Conservation (phyloP, 1,140 invertebrate genomes). For the Oscheius sp. region DNA sequence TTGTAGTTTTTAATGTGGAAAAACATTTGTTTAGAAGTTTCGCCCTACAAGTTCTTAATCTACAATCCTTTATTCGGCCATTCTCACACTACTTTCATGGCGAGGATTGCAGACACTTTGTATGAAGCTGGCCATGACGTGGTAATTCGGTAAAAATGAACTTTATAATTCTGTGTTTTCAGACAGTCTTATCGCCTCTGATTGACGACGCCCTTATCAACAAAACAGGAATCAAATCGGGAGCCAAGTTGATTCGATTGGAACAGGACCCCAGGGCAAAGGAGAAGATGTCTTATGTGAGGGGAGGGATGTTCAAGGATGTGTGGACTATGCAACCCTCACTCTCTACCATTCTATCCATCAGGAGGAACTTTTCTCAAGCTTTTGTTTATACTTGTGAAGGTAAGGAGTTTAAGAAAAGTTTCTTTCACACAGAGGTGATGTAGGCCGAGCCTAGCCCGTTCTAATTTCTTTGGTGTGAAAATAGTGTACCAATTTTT, state of each 20-base stretch:
- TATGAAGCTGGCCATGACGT: constrained; percentile 29
- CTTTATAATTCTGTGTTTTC: too few species aligned
- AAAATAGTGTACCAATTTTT: too few species aligned
- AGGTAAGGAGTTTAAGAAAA: too few species aligned
- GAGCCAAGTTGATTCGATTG: not conserved
- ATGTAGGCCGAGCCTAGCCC: too few species aligned
- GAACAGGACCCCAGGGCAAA: not conserved
- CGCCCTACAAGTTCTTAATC: constrained; percentile 24
- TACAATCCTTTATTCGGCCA: constrained; percentile 26
- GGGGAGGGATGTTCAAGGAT: not conserved
- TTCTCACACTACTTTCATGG: constrained; percentile 23
- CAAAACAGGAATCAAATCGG: not conserved
- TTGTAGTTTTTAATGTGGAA: too few species aligned
- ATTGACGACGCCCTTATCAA: not conserved
- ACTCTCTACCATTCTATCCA: not conserved
- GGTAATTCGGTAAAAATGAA: not conserved
- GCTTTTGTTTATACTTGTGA: not conserved
- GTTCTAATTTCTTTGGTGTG: too few species aligned
- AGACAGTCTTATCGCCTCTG: constrained; percentile 17
- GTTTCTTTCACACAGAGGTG: too few species aligned
- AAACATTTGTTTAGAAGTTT: constrained; percentile 1
- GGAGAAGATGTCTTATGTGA: not conserved
- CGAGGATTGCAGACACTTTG: constrained; percentile 24
- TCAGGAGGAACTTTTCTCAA: not conserved
- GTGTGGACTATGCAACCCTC: not conserved